These are phyloP conservation scores for Bursaphelenchus mucronatus DNA, from an alignment of 1,140 invertebrate species.

Conservation along the genomic window DNA sequence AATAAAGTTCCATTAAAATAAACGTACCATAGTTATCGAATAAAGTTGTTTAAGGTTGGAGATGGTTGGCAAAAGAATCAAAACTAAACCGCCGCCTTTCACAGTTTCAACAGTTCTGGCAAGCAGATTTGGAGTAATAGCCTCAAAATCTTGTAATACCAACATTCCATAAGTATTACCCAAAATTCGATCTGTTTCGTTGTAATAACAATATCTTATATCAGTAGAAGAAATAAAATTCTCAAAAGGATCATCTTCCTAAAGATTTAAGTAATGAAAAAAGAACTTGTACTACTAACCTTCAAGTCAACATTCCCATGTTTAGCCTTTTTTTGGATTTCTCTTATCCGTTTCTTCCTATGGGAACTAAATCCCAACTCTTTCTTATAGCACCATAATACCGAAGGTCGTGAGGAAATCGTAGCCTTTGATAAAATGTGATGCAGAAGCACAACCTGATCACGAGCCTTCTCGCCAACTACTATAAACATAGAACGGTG, in stretches of 20 bases:
- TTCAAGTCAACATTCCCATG: conserved; percentile 76
- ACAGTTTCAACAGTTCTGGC: conserved; percentile 96
- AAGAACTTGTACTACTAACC: conserved; percentile 32
- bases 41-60: conserved; percentile 87
- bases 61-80: conserved; percentile 77
- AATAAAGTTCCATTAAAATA: conserved; percentile 8
- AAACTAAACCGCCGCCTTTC: conserved; percentile 89
- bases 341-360: conserved; percentile 84
- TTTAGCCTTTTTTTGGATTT: conserved; percentile 79
- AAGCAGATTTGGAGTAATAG: conserved; percentile 92
- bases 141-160: conserved; percentile 97
- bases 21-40: conserved; percentile 80
- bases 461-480: conserved; percentile 88
- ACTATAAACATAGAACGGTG: conserved; percentile 88
- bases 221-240: conserved; percentile 90
- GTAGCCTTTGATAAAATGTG: conserved; percentile 91
- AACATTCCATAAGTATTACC: conserved; percentile 97
- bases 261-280: conserved; percentile 59
- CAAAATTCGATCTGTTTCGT: conserved; percentile 92
- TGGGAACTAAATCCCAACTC: conserved; percentile 88
- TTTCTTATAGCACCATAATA: conserved; percentile 96
- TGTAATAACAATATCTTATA: conserved; percentile 93
- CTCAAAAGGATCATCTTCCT: conserved; percentile 95
- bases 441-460: conserved; percentile 92
- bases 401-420: conserved; percentile 79